These are phyloP conservation scores for Hetaerina titia DNA, from an alignment of 2,888 invertebrate species.

Conservation along the genomic window DNA sequence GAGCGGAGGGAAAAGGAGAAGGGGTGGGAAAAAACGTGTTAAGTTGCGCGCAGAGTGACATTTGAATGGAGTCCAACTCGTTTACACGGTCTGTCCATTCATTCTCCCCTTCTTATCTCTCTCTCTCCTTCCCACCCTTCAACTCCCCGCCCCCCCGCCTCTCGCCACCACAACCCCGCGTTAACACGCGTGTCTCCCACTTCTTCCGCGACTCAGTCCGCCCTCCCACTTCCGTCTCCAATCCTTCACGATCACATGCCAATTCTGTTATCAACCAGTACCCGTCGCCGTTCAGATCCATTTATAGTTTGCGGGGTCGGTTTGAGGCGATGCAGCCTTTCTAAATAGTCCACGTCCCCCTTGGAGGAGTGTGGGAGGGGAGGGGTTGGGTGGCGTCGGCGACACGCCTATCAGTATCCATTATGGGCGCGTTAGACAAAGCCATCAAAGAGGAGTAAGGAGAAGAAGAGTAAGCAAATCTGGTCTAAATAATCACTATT, in stretches of 20 bases:
- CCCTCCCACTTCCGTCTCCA: neutral
- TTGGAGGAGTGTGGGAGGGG: no score
- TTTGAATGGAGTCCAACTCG: no score
- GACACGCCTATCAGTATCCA: no score
- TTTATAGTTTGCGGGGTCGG: neutral
- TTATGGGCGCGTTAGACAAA: no score
- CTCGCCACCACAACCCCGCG: neutral
- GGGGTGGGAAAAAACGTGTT: neutral
- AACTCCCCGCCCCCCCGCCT: neutral
- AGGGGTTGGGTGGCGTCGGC: no score
- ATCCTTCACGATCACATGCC: neutral
- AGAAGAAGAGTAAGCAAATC: no score
- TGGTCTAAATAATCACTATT: no score
- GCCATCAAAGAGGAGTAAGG: no score
- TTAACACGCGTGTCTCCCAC: neutral
- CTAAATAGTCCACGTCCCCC: no score
- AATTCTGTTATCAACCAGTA: slow-evolving; percentile 2
- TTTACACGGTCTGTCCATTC: slow-evolving; percentile 28
- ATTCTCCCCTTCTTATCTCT: neutral
- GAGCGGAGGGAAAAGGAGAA: no score
- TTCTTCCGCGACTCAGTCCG: neutral
- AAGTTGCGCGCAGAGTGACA: neutral
- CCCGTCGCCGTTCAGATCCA: neutral
- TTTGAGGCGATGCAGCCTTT: no score
- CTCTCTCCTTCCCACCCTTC: neutral